These are phyloP conservation scores for Acanthornis magna DNA, from an alignment of 2,797 vertebrate genomes.

Conservation along the genomic window DNA sequence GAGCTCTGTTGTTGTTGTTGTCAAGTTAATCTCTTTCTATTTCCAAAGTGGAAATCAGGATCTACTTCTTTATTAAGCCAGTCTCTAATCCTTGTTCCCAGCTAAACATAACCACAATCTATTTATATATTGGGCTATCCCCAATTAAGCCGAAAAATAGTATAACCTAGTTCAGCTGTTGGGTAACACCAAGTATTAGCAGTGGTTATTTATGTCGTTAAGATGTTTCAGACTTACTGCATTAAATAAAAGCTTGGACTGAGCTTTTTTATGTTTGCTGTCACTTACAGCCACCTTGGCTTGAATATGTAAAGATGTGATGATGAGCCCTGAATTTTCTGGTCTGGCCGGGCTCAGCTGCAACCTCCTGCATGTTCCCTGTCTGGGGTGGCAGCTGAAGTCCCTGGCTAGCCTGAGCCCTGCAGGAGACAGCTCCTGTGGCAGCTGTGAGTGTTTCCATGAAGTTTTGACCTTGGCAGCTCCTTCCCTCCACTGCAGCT, in stretches of 20 bases:
- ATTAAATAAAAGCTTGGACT: conserved; percentile 1
- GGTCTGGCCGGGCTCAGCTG: background rate
- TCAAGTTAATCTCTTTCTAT: conserved; percentile 37
- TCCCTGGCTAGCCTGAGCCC: background rate
- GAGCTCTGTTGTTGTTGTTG: background rate
- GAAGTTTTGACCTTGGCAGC: background rate
- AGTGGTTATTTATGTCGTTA: background rate
- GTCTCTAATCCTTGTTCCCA: conserved; percentile 27
- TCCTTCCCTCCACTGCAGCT: background rate
- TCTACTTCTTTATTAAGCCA: background rate
- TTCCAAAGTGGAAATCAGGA: conserved; percentile 7
- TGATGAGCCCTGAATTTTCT: background rate
- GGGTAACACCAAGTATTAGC: conserved; percentile 24
- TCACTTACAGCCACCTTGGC: background rate
- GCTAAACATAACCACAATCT: conserved; percentile 46
- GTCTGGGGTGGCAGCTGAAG: background rate
- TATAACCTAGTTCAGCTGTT: conserved; percentile 17
- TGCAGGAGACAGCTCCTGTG: background rate
- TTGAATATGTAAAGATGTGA: background rate
- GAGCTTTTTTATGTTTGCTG: background rate
- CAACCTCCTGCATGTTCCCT: background rate
- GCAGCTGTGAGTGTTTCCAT: background rate
- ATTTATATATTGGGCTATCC: conserved; percentile 61
- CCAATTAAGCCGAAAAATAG: conserved; percentile 24
- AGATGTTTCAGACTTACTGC: background rate